phyloP scores from a whole-genome alignment of 2,797 vertebrate species.

The Coreius guichenoti region DNA sequence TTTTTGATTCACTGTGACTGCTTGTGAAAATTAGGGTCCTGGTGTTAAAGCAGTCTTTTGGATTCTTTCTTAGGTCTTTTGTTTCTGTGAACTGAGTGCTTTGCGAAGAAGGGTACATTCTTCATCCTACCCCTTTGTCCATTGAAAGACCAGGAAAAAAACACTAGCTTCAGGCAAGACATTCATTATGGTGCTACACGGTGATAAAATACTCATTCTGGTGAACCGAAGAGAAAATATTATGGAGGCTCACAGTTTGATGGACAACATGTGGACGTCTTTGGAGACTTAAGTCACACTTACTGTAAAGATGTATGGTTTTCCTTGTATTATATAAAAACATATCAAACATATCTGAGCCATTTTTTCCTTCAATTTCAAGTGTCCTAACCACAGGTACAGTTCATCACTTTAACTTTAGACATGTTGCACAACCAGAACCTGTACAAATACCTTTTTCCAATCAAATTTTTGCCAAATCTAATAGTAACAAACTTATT shows the following conservation, averaged over 20 bases:
- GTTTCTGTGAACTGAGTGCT: constrained; percentile 21
- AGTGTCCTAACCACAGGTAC: background rate
- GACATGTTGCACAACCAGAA: background rate
- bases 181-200: constrained; percentile 49
- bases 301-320: background rate
- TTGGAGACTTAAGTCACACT: background rate
- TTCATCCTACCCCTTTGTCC: constrained; percentile 29
- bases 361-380: background rate
- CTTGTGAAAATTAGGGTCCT: background rate
- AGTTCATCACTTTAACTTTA: background rate
- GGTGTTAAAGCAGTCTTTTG: constrained; percentile 19
- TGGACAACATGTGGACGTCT: background rate
- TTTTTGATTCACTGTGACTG: constrained; percentile 7
- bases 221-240: constrained; percentile 34
- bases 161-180: constrained; percentile 45
- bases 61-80: constrained; percentile 26
- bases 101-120: constrained; percentile 16
- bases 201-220: constrained; percentile 26
- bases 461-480: background rate
- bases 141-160: constrained; percentile 26
- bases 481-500: background rate
- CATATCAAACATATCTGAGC: background rate
- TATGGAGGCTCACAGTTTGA: constrained; percentile 45
- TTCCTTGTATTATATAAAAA: background rate
- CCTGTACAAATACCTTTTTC: background rate